Evolutionary conservation across 1,140 invertebrate genomes (phyloP).

Genomic region (Halyomorpha halys): DNA sequence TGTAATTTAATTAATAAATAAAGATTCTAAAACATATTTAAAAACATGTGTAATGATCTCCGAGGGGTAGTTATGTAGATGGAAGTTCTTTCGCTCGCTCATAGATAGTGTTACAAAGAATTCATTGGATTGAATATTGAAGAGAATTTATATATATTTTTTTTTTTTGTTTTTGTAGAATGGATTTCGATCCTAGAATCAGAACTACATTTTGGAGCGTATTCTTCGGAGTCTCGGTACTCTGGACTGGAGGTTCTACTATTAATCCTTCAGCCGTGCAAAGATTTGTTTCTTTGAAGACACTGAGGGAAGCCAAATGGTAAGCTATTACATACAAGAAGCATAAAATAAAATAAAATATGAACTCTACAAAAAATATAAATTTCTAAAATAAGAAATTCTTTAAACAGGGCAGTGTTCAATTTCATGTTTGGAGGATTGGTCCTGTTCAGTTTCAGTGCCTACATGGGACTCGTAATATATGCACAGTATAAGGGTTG

Average conservation of each 20-base stretch:
- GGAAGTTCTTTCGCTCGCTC: too few species aligned
- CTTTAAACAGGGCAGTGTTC: conserved; percentile 43
- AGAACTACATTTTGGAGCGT: conserved; percentile 50
- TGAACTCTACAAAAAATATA: neutral
- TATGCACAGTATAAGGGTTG: conserved; percentile 43
- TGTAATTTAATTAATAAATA: too few species aligned
- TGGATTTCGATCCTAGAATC: conserved; percentile 42
- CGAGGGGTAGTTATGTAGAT: too few species aligned
- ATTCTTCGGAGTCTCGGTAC: conserved; percentile 44
- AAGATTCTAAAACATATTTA: too few species aligned
- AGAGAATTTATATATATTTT: too few species aligned
- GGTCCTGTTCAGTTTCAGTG: conserved; percentile 41
- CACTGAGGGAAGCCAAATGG: conserved; percentile 41
- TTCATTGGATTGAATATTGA: too few species aligned
- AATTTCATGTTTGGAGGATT: conserved; percentile 56
- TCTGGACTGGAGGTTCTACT: conserved; percentile 45
- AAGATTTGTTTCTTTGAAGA: conserved; percentile 45
- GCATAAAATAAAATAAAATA: too few species aligned
- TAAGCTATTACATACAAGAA: conserved; percentile 31
- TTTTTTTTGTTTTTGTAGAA: conserved; percentile 39
- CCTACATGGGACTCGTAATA: conserved; percentile 39
- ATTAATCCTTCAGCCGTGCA: conserved; percentile 51
- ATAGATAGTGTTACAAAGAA: too few species aligned
- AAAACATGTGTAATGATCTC: too few species aligned
- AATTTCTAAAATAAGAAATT: neutral